Base-by-base conservation (phyloP, 2,113 vertebrate species). In the Archilochus colubris region DNA sequence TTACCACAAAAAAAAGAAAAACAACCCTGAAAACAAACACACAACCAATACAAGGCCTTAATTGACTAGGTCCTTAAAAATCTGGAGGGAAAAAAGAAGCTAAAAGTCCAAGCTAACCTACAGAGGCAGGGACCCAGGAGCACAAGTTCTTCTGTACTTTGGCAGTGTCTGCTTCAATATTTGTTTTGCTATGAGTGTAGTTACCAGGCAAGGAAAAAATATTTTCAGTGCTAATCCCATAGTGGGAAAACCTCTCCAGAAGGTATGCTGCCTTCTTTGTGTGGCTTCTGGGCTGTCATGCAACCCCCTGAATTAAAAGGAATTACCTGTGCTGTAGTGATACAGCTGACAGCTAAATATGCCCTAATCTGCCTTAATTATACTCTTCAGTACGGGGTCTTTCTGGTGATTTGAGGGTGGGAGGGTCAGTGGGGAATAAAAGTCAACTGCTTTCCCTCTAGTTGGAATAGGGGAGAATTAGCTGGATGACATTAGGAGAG, bases 371-470 rank as follows among this genome's bases (percentile, higher is more conserved):
- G 73, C 28, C 84, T 95, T 97, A 97, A 96, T 97, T 95, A 95
- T 40, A 88, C 94, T 90, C 89, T 95, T 94, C 94, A 95, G 86
- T 93, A 90, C 91, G 64, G 93, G 88, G 78, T 70, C 89, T 92
- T 96, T 91, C 95, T 97, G 95, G 90, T 95, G 96, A 97, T 96
- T 97, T 97, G 96, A 96, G 95, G 96, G 94, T 31, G 3, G 96
- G 93, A 68, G 87, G 51, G 94, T 97, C 96, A 97, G 94, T 48
- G 73, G 85, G 73, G 79, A 97, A 97, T 97, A 97, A 96, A 97
- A 96, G 86, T 97, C 96, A 96, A 95, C 95, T 89, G 88, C 89
- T 96, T 97, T 97, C 92, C 93, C 95, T 59, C 85, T 82, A 59
- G 76, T 79, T 96, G 90, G 93, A 93, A 89, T 86, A 78, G 72